Evolutionary conservation across 1,140 invertebrate species (phyloP), one percentile per base, ranked within the genome.

Genomic region (Fragariocoptes setiger): DNA sequence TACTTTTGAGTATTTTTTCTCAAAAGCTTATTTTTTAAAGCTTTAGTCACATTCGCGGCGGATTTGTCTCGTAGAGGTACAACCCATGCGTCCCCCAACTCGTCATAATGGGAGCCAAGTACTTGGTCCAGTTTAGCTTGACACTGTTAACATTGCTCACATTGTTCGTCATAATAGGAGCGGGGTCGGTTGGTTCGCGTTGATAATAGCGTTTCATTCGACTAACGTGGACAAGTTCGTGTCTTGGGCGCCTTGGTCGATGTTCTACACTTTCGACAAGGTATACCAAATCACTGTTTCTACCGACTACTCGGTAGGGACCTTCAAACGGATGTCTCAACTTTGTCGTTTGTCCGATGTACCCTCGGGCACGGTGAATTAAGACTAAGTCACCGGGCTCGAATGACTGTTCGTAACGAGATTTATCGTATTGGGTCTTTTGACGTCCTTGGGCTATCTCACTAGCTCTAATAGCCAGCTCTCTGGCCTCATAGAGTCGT

Each of bases 121-220:
- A n/a, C n/a, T n/a, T n/a, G n/a, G n/a, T n/a, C n/a, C n/a, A n/a
- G n/a, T n/a, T n/a, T n/a, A n/a, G n/a, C n/a, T n/a, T n/a, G n/a
- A n/a, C n/a, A n/a, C n/a, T n/a, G n/a, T n/a, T n/a, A n/a, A n/a
- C n/a, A n/a, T n/a, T n/a, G n/a, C n/a, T n/a, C n/a, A n/a, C n/a
- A n/a, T n/a, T n/a, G n/a, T n/a, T n/a, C n/a, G n/a, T n/a, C n/a
- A n/a, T n/a, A n/a, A n/a, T n/a, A n/a, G n/a, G n/a, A n/a, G n/a
- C n/a, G n/a, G n/a, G n/a, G n/a, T n/a, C n/a, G n/a, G n/a, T n/a
- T n/a, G n/a, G n/a, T n/a, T n/a, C n/a, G n/a, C 41, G 31, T 12
- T 42, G 16, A 1, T 20, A 2, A 37, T 42, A 38, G 1, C 4
- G 14, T 20, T 42, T 42, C 41, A 42, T 42, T 4, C 41, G 2